These are phyloP conservation scores for Anhinga anhinga DNA, from an alignment of 2,113 vertebrate genomes.

Conservation along the genomic window DNA sequence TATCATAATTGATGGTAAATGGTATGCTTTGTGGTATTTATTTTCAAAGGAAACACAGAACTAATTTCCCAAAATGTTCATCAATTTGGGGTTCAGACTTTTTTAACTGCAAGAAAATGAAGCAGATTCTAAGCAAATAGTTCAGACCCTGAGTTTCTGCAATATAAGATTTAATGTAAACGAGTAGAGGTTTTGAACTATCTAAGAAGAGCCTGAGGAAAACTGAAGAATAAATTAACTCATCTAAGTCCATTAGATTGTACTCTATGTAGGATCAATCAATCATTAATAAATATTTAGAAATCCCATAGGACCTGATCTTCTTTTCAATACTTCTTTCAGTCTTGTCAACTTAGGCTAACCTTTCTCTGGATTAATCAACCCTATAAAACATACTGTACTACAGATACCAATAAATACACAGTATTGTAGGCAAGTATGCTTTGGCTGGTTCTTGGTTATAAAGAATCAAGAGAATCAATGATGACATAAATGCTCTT, in stretches of 20 bases:
- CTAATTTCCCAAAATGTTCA: background rate
- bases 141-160: background rate
- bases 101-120: background rate
- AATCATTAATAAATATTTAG: background rate
- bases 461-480: background rate
- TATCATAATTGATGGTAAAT: conserved; percentile 21
- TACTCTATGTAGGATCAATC: background rate
- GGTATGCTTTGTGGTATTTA: background rate
- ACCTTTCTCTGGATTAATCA: background rate
- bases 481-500: conserved; percentile 4
- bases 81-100: background rate
- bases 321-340: background rate
- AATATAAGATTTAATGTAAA: background rate
- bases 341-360: background rate
- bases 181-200: background rate
- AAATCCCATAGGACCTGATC: background rate
- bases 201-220: background rate
- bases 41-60: conserved; percentile 4
- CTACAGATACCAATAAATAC: background rate
- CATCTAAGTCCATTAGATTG: background rate
- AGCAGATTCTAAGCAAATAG: background rate
- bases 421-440: background rate
- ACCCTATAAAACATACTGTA: background rate
- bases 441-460: background rate
- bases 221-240: background rate